phyloP scores from a whole-genome alignment of 2,888 invertebrate genomes.

The Meiosimyza decipiens region DNA sequence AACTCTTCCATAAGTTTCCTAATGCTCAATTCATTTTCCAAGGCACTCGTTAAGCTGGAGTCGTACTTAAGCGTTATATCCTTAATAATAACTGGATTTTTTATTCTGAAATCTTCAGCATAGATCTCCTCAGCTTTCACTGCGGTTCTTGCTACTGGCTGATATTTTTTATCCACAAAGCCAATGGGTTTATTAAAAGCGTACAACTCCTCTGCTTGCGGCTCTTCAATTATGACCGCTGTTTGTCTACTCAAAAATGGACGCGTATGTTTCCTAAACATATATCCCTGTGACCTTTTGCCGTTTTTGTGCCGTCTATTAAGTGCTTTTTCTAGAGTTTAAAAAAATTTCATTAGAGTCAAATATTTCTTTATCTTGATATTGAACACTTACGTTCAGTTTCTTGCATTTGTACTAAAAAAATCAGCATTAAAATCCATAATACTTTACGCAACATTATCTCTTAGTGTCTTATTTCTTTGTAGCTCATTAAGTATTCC shows the following conservation, averaged over 20 bases:
- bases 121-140: not conserved
- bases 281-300: not conserved
- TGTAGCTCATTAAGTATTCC: too few relatives aligned
- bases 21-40: constrained; percentile 5
- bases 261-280: not conserved
- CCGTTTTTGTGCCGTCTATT: not conserved
- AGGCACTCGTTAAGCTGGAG: not conserved
- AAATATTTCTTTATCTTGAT: too few relatives aligned
- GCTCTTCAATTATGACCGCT: not conserved
- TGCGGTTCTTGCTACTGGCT: not conserved
- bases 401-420: too few relatives aligned
- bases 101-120: not conserved
- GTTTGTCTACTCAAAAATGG: not conserved
- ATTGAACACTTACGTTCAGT: not conserved
- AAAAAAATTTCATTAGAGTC: not conserved
- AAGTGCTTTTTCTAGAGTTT: not conserved
- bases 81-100: not conserved
- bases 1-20: constrained; percentile 12
- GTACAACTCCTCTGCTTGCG: not conserved
- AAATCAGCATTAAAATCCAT: too few relatives aligned
- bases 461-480: too few relatives aligned
- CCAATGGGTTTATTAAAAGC: not conserved
- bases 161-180: not conserved
- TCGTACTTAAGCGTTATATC: not conserved
- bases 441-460: too few relatives aligned